Conservation (phyloP, 2,888 invertebrate species). For the Acronicta alni region DNA sequence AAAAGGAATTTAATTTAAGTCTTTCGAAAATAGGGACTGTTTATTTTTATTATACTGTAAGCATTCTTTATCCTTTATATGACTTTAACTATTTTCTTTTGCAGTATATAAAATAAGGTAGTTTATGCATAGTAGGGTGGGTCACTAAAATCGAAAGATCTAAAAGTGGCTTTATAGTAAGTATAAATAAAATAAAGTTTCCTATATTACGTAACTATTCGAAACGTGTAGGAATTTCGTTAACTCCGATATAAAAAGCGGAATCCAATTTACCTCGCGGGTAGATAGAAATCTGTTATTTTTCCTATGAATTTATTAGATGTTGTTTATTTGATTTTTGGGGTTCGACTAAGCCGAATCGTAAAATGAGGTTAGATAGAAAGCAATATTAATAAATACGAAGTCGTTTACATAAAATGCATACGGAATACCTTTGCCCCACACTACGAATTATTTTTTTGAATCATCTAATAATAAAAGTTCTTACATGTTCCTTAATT, state of each 20-base stretch:
- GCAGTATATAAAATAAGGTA: too few species aligned
- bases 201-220: slow-evolving; percentile 53
- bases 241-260: slow-evolving; percentile 61
- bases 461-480: too few species aligned
- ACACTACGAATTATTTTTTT: too few species aligned
- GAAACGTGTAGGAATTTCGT: slow-evolving; percentile 50
- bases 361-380: slow-evolving; percentile 14
- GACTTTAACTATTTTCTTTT: too few species aligned
- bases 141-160: too few species aligned
- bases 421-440: too few species aligned
- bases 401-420: slow-evolving; percentile 19
- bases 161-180: slow-evolving; percentile 12
- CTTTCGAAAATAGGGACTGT: too few species aligned
- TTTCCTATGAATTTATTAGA: slow-evolving; percentile 66
- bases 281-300: slow-evolving; percentile 64
- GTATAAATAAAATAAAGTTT: slow-evolving; percentile 35
- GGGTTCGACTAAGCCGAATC: slow-evolving; percentile 33
- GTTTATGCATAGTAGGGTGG: too few species aligned
- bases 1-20: too few species aligned
- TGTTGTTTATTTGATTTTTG: slow-evolving; percentile 65
- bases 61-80: slow-evolving; percentile 12
- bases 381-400: slow-evolving; percentile 23
- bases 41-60: too few species aligned
- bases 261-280: slow-evolving; percentile 64
- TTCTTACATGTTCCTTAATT: too few species aligned